Base-by-base conservation (phyloP, 2,888 invertebrate genomes). In the Bombyx huttoni region DNA sequence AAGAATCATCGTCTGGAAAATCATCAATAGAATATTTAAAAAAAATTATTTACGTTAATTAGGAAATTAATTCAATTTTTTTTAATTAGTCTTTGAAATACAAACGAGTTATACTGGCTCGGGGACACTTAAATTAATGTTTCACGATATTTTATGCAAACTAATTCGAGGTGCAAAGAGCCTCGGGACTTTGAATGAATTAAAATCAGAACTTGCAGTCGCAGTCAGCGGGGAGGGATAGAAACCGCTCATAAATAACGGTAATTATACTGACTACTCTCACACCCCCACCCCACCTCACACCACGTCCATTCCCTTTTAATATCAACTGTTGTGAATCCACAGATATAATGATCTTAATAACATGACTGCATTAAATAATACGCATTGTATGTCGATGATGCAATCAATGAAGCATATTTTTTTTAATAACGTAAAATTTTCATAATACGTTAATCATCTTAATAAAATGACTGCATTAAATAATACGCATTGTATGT, bases 1-100 rank as follows among this genome's bases (percentile, higher is more conserved):
- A 94, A 50, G 90, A 90, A 59, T 96, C 94, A 67, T 96, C 96
- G 88, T 93, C 96, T 96, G 90, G 0, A 40, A 40, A 40, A 40
- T 7, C 6, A n/a, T n/a, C n/a, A n/a, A 35, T 8, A 9, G 7
- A 40, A 40, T 40, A 46, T 49, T 13, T 51, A 24, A 45, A 10
- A 46, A 49, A 46, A 46, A 13, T 34, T 13, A 24, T 24, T 51
- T 47, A 33, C 8, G 46, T 33, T 46, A 14, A 46, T 40, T 49
- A 50, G 60, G 57, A 54, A 59, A 58, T 63, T 59, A 60, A 57
- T 55, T 55, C 54, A 52, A 58, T 57, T 62, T 59, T 61, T 55
- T 60, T 58, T 60, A 66, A 69, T 68, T 73, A 71, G 58, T 64
- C 64, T 73, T 73, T 72, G 63, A 75, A 73, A 67, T 62, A 69